phyloP scores from a whole-genome alignment of 2,797 vertebrate species.

The Erethizon dorsatum region DNA sequence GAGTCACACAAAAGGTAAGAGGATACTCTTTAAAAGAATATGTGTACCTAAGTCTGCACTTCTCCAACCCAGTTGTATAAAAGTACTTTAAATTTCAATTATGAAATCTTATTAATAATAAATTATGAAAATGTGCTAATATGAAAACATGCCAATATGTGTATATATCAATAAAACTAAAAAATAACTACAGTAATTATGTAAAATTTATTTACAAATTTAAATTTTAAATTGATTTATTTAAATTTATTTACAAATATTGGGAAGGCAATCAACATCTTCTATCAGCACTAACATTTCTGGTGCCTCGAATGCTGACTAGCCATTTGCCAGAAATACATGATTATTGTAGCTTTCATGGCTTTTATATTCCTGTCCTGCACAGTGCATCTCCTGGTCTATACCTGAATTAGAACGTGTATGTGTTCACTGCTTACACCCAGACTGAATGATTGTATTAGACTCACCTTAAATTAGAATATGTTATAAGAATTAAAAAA shows the following conservation, averaged over 20 bases:
- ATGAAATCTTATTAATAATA: conserved; percentile 17
- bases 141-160: not conserved
- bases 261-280: not conserved
- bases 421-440: too few species aligned
- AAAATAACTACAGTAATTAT: not conserved
- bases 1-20: not conserved
- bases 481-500: too few species aligned
- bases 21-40: not conserved
- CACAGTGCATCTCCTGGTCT: too few species aligned
- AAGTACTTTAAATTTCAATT: not conserved
- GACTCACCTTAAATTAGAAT: too few species aligned
- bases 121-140: not conserved
- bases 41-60: not conserved
- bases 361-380: too few species aligned
- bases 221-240: not conserved
- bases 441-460: too few species aligned
- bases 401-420: too few species aligned
- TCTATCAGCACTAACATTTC: not conserved
- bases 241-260: not conserved
- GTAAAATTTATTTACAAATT: not conserved
- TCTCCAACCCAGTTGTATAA: not conserved
- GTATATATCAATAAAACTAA: not conserved
- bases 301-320: not conserved
- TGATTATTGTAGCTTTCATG: too few species aligned
- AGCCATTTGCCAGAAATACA: too few species aligned